These are phyloP conservation scores for Apamea sordens DNA, from an alignment of 2,888 invertebrate species.

Conservation along the genomic window DNA sequence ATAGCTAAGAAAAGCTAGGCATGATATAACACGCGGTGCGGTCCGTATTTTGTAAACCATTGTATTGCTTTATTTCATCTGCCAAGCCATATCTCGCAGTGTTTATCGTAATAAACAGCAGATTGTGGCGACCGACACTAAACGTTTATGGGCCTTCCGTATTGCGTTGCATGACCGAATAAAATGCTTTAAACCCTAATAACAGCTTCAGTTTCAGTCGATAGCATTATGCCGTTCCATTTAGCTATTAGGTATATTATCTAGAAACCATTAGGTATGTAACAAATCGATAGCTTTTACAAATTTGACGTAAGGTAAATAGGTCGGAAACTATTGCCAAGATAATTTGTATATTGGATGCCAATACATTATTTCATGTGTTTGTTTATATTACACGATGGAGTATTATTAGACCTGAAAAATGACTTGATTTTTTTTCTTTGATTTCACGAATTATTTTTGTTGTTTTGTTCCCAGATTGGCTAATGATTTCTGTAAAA, in stretches of 20 bases:
- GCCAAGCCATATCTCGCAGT: constrained; percentile 34
- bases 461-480: constrained; percentile 35
- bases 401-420: constrained; percentile 49
- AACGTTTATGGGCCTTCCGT: constrained; percentile 35
- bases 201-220: constrained; percentile 11
- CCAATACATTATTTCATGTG: constrained; percentile 54
- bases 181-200: constrained; percentile 1
- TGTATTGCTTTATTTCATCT: constrained; percentile 22
- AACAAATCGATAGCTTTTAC: constrained; percentile 60
- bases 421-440: constrained; percentile 21
- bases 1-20: neutral
- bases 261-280: constrained; percentile 41
- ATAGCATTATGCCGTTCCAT: constrained; percentile 31
- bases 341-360: constrained; percentile 50
- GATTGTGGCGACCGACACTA: constrained; percentile 16
- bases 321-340: constrained; percentile 50
- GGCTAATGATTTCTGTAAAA: constrained; percentile 29
- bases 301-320: constrained; percentile 50
- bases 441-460: constrained; percentile 13
- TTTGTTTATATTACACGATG: constrained; percentile 31
- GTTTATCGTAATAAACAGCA: constrained; percentile 35
- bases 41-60: neutral
- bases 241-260: constrained; percentile 48
- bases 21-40: neutral
- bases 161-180: constrained; percentile 24